Conservation (phyloP, 2,888 invertebrate genomes). For the Drosophila quinaria region DNA sequence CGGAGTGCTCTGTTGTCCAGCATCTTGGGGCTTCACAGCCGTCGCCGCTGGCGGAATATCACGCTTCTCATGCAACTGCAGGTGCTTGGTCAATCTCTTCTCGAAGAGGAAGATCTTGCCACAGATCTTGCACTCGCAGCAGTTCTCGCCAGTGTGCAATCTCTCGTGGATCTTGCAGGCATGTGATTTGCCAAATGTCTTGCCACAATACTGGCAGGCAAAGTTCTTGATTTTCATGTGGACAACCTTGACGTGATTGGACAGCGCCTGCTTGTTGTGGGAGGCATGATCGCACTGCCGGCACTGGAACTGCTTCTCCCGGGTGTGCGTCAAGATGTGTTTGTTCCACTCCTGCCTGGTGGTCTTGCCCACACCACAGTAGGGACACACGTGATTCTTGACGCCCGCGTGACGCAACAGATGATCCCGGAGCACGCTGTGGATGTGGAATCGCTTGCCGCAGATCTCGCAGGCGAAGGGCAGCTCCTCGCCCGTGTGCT, state of each 20-base stretch:
- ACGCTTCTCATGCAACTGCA: conserved; percentile 82
- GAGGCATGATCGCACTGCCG: conserved; percentile 82
- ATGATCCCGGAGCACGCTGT: conserved; percentile 83
- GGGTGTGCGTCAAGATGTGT: conserved; percentile 83
- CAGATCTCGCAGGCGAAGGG: conserved; percentile 83
- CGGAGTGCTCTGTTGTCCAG: conserved; percentile 16
- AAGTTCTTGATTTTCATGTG: conserved; percentile 83
- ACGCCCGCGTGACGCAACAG: conserved; percentile 84
- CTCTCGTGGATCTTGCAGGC: conserved; percentile 84
- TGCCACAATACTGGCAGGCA: conserved; percentile 83
- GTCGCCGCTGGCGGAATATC: conserved; percentile 61
- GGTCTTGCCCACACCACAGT: conserved; percentile 84
- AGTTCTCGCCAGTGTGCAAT: conserved; percentile 82
- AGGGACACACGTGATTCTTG: conserved; percentile 84
- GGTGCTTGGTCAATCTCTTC: conserved; percentile 82
- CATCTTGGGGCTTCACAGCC: conserved; percentile 47
- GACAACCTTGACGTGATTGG: conserved; percentile 82
- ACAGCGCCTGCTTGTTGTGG: conserved; percentile 82
- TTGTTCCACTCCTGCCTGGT: conserved; percentile 84
- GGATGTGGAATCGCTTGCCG: conserved; percentile 83
- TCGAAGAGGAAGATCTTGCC: conserved; percentile 82
- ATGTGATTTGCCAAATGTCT: conserved; percentile 83
- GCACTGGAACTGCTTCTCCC: conserved; percentile 84
- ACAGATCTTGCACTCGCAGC: conserved; percentile 83
- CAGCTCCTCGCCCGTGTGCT: conserved; percentile 83